These are phyloP conservation scores for Marronus borbonicus DNA, from an alignment of 2,888 invertebrate species.

Conservation along the genomic window DNA sequence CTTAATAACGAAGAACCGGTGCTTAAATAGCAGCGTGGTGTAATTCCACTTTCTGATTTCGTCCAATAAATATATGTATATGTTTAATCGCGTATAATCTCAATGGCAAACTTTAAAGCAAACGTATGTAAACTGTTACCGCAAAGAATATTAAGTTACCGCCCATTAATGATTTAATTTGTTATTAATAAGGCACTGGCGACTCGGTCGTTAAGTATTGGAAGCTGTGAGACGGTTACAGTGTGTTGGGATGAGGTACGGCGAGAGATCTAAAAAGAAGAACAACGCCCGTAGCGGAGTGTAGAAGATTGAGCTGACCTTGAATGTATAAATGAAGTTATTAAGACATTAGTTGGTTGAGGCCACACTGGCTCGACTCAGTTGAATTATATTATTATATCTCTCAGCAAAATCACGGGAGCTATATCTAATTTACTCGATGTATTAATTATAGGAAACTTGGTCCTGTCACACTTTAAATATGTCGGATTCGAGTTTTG, in stretches of 20 bases:
- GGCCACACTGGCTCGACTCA: constrained; percentile 66
- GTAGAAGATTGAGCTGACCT: constrained; percentile 65
- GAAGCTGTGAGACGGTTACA: constrained; percentile 34
- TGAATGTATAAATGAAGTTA: constrained; percentile 71
- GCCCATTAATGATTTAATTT: constrained; percentile 49
- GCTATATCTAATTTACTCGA: constrained; percentile 68
- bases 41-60: no score
- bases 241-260: constrained; percentile 47
- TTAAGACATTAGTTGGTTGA: constrained; percentile 70
- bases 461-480: constrained; percentile 59
- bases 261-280: constrained; percentile 55
- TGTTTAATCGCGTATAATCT: background rate
- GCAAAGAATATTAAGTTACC: constrained; percentile 32
- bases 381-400: constrained; percentile 68
- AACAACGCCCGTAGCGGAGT: constrained; percentile 57
- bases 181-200: constrained; percentile 41
- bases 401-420: constrained; percentile 68
- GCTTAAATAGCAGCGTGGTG: no score
- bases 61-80: background rate
- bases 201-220: constrained; percentile 8
- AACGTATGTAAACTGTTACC: constrained; percentile 11
- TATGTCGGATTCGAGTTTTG: constrained; percentile 43
- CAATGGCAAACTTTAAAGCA: background rate
- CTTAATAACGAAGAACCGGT: no score
- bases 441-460: constrained; percentile 68